Evolutionary conservation across 2,888 invertebrate genomes (phyloP), one percentile per base, ranked within the genome.

Genomic region (Sceliomorpha sp.): DNA sequence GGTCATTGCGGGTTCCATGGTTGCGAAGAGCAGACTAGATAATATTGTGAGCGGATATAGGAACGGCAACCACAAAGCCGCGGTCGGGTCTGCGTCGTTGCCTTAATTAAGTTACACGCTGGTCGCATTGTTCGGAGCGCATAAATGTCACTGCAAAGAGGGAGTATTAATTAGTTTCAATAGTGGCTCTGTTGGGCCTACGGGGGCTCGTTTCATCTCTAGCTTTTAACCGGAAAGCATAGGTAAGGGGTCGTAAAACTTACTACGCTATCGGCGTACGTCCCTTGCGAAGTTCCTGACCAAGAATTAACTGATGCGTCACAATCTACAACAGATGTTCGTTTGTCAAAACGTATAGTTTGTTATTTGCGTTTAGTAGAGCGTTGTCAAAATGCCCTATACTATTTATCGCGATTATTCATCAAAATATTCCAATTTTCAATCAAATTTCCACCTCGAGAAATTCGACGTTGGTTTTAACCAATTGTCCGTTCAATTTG

Each of bases 51-150:
- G 72, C 77, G 78, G 76, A 84, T 86, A 84, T 82, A 84, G 85
- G 78, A 79, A 80, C 79, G 75, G 74, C 77, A 75, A 75, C 87
- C 86, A 64, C 87, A 85, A 82, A 84, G 78, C 82, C 82, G 84
- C 80, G 86, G 86, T 85, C 74, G 80, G 83, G 78, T 84, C 76
- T 79, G 86, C 83, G 82, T 85, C 86, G 87, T 88, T 88, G 86
- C 82, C 84, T 88, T 88, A 88, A 88, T 88, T 88, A 88, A 88
- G 87, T 88, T 88, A 88, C 86, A 84, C 81, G 80, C 81, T 76
- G 80, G 77, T 79, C 79, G 80, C 83, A 81, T 83, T 85, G 82
- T 84, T 84, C 79, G 70, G 70, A 72, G 77, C 73, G 78, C 81
- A 85, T 87, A 84, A 87, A 85, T 79, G 87, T 87, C 85, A 82